phyloP scores from a whole-genome alignment of 2,888 invertebrate genomes.

The Stenoptilia bipunctidactyla region DNA sequence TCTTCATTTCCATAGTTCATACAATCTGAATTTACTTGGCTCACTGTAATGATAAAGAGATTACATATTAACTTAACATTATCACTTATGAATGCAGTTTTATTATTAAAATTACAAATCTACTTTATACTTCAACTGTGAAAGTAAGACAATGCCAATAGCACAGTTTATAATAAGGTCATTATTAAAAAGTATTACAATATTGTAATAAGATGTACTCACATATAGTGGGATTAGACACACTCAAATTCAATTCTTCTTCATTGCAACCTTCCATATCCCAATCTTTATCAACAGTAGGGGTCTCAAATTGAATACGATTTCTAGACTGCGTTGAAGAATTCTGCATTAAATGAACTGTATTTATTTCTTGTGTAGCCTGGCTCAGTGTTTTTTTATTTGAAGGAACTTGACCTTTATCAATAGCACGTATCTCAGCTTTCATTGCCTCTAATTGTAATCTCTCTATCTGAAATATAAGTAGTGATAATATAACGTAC shows the following conservation, averaged over 20 bases:
- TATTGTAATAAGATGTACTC: no score
- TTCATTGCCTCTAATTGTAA: slow-evolving; percentile 42
- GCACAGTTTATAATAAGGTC: no score
- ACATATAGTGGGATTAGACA: slow-evolving; percentile 29
- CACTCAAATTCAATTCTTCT: slow-evolving; percentile 31
- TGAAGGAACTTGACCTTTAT: slow-evolving; percentile 3
- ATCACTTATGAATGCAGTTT: no score
- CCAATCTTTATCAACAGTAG: slow-evolving; percentile 7
- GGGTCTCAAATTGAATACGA: neutral
- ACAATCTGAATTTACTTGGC: slow-evolving; percentile 9
- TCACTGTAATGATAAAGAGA: slow-evolving; percentile 13
- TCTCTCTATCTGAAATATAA: slow-evolving; percentile 41
- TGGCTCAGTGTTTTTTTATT: slow-evolving; percentile 11
- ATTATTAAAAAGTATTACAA: no score
- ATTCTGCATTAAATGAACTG: slow-evolving; percentile 21
- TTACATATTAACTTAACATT: no score
- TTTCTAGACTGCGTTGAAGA: neutral
- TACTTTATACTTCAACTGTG: no score
- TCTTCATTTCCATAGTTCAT: slow-evolving; percentile 25
- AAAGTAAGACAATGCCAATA: no score
- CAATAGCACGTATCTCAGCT: slow-evolving; percentile 9
- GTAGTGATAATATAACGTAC: neutral
- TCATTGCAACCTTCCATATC: slow-evolving; percentile 24
- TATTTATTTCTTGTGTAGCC: neutral
- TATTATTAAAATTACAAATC: no score